These are phyloP conservation scores for Philotrypesis tridentata DNA, from an alignment of 1,140 invertebrate species.

Conservation along the genomic window DNA sequence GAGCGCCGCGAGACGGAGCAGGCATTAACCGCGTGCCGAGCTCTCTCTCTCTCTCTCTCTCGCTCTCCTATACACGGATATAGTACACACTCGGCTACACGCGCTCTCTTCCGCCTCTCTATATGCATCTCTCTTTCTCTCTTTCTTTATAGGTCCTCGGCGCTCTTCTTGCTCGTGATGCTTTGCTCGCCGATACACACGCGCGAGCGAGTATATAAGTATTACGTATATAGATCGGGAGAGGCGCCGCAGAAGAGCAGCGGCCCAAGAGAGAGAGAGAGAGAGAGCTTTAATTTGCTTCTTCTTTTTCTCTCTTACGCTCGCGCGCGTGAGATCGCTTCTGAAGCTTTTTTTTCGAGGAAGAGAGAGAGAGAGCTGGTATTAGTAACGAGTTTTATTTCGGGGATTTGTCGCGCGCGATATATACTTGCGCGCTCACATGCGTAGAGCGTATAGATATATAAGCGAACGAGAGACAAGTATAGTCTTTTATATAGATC, in stretches of 20 bases:
- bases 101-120: neutral
- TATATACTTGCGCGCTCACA: too few relatives aligned
- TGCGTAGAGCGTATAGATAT: too few relatives aligned
- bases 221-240: neutral
- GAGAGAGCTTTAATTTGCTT: conserved; percentile 6
- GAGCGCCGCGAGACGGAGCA: neutral
- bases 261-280: neutral
- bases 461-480: too few relatives aligned
- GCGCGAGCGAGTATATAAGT: too few relatives aligned
- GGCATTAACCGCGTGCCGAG: neutral
- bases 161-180: too few relatives aligned
- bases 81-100: neutral
- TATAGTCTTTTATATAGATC: too few relatives aligned
- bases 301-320: neutral
- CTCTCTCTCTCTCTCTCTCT: neutral
- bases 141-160: neutral
- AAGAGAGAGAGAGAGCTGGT: too few relatives aligned
- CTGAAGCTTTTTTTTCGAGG: neutral
- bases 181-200: too few relatives aligned
- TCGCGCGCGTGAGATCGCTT: neutral
- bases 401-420: neutral
- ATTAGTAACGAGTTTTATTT: neutral
- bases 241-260: neutral
- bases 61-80: neutral
- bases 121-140: neutral